Conservation (phyloP, 2,888 invertebrate species). For the Metallyticus violacea region DNA sequence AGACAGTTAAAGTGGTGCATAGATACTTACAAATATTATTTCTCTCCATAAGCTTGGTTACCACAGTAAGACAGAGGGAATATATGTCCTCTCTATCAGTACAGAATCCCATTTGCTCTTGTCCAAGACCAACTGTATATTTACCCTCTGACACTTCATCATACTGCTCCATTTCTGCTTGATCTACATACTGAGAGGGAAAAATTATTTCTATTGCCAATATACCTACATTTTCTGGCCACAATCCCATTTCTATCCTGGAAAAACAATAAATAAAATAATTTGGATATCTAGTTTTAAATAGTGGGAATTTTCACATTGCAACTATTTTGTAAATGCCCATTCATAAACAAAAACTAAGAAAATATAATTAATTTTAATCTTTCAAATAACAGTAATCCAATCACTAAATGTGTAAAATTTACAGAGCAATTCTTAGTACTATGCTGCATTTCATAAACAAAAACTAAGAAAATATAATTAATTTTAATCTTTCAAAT, state of each 20-base stretch:
- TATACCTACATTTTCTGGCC: conserved; percentile 91
- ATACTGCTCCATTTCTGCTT: conserved; percentile 81
- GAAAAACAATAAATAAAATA: not conserved
- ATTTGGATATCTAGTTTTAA: no score
- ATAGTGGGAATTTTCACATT: no score
- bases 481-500: no score
- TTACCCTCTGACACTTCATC: conserved; percentile 85
- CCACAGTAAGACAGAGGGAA: conserved; percentile 90
- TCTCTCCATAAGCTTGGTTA: conserved; percentile 77
- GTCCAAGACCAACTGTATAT: conserved; percentile 95
- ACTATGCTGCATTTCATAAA: no score
- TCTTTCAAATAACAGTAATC: no score
- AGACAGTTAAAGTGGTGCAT: no score
- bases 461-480: no score
- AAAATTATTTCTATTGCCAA: conserved; percentile 90
- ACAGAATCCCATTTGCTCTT: conserved; percentile 94
- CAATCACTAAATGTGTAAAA: no score
- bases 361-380: no score
- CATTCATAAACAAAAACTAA: no score
- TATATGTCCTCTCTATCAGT: conserved; percentile 95
- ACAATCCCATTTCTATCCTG: conserved; percentile 39
- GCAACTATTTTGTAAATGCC: not conserved
- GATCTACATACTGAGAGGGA: conserved; percentile 92
- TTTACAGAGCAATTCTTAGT: no score
- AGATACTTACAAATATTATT: conserved; percentile 55